phyloP scores from a whole-genome alignment of 2,888 invertebrate genomes.

The Lepidonotus clava region DNA sequence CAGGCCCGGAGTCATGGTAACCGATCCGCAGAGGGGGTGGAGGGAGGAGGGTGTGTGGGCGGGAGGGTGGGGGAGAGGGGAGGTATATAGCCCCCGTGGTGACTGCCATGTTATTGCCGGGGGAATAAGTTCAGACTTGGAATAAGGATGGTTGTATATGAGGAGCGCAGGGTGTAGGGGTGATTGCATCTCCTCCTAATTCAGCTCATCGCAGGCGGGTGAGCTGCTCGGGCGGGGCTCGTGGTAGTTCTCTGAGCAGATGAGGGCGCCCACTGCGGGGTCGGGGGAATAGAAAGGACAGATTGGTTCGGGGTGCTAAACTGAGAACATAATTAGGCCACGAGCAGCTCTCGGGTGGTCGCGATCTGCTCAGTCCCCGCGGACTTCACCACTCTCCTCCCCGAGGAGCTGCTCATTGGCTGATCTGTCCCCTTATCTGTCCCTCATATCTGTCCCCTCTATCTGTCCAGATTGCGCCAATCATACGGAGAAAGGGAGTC shows the following conservation, averaged over 20 bases:
- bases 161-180: not conserved
- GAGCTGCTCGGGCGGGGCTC: not conserved
- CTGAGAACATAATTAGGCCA: constrained; percentile 43
- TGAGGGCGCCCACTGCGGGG: not conserved
- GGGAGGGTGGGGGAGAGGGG: not conserved
- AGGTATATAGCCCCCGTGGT: not conserved
- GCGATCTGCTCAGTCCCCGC: not conserved
- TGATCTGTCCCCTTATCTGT: not conserved
- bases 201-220: not conserved
- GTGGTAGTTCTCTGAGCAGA: not conserved
- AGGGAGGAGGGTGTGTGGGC: not conserved
- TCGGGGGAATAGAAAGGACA: constrained; percentile 39
- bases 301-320: constrained; percentile 32
- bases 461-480: constrained; percentile 30
- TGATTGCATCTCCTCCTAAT: not conserved
- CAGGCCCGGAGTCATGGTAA: not conserved
- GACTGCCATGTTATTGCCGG: not conserved
- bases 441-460: not conserved
- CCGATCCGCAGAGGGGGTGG: constrained; percentile 10
- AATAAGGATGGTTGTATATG: not conserved
- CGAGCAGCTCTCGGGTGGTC: constrained; percentile 45
- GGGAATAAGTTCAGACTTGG: not conserved
- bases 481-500: constrained; percentile 16
- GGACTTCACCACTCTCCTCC: not conserved
- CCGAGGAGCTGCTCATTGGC: not conserved